phyloP scores from a whole-genome alignment of 2,113 vertebrate genomes.

The Gyps fulvus region DNA sequence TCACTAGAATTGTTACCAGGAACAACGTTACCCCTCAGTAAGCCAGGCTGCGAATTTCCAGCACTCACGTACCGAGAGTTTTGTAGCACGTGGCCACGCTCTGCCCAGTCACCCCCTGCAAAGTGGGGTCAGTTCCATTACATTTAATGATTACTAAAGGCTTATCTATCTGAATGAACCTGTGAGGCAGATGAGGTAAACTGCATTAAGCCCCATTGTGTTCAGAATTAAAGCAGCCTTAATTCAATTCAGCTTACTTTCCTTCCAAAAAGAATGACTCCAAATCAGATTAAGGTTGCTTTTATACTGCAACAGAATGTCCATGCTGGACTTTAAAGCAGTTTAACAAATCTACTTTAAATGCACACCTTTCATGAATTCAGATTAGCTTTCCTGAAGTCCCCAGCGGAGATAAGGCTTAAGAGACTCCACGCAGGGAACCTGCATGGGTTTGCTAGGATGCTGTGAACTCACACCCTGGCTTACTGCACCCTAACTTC shows the following conservation, averaged over 20 bases:
- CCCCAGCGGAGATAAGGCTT: background rate
- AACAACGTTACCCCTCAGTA: background rate
- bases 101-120: background rate
- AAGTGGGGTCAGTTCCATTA: background rate
- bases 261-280: conserved; percentile 41
- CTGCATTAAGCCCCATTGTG: conserved; percentile 65
- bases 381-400: background rate
- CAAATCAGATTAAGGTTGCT: conserved; percentile 66
- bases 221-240: conserved; percentile 62
- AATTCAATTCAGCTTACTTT: conserved; percentile 60
- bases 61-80: background rate
- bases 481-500: background rate
- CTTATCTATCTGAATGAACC: conserved; percentile 30
- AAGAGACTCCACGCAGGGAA: background rate
- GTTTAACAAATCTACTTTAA: conserved; percentile 61
- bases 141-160: background rate
- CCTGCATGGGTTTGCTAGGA: background rate
- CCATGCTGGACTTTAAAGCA: conserved; percentile 64
- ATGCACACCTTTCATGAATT: conserved; percentile 51
- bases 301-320: conserved; percentile 66
- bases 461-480: background rate
- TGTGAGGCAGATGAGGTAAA: conserved; percentile 63
- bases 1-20: background rate
- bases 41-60: conserved; percentile 22
- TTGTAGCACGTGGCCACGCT: background rate